Percentiles rank a stretch among this genome's conserved stretches.
These are phyloP conservation scores for Aegotheles bennettii DNA, from an alignment of 2,113 vertebrate genomes.

Conservation along the genomic window DNA sequence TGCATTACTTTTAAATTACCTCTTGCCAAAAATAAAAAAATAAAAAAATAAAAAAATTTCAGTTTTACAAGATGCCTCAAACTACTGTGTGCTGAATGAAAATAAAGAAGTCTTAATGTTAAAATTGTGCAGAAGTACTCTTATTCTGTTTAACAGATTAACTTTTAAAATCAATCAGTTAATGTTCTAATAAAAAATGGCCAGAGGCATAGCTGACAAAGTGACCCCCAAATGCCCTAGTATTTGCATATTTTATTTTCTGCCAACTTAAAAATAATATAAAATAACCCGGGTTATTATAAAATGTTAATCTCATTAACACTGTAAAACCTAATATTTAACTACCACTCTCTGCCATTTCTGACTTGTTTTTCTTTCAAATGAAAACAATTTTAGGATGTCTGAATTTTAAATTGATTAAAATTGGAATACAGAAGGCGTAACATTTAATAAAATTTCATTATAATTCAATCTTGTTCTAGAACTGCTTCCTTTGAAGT, in stretches of 20 bases:
- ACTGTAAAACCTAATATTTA: neutral
- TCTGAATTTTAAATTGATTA: constrained; percentile 5
- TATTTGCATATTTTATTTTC: constrained; percentile 30
- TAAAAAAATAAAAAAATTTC: neutral
- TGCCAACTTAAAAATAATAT: constrained; percentile 13
- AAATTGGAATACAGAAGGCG: neutral
- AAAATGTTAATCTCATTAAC: constrained; percentile 19
- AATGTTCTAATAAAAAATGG: constrained; percentile 10
- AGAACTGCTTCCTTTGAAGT: constrained; percentile 12
- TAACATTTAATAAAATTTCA: constrained; percentile 14
- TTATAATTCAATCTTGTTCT: neutral
- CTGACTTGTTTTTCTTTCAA: constrained; percentile 33
- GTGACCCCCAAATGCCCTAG: neutral
- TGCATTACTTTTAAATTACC: neutral
- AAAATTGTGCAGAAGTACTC: neutral
- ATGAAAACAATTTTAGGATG: neutral
- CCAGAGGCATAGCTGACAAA: neutral
- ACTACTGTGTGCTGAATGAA: neutral
- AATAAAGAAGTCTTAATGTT: neutral
- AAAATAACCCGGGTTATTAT: neutral
- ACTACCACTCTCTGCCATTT: neutral
- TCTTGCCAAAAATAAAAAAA: neutral
- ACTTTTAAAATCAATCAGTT: neutral
- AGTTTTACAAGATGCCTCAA: neutral
- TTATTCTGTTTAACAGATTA: neutral